These are phyloP conservation scores for Zeugodacus cucurbitae DNA, from an alignment of 1,140 invertebrate species.

Conservation along the genomic window DNA sequence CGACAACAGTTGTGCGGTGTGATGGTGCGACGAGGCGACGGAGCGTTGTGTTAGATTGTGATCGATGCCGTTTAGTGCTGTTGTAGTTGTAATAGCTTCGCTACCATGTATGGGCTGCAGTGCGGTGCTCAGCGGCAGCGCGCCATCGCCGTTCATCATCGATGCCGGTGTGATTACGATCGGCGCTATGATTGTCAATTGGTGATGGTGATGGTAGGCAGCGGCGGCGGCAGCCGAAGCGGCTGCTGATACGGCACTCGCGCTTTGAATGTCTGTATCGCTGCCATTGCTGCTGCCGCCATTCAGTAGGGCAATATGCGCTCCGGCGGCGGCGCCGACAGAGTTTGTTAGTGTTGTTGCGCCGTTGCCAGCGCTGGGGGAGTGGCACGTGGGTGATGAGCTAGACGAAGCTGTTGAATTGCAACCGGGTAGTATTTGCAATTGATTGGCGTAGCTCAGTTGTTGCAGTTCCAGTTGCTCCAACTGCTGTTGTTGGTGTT, in stretches of 20 bases:
- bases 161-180: conserved; percentile 44
- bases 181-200: conserved; percentile 56
- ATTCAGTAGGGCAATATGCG: conserved; percentile 43
- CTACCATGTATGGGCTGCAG: conserved; percentile 48
- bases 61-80: neutral
- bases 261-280: neutral
- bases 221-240: conserved; percentile 13
- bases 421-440: conserved; percentile 45
- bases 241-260: neutral
- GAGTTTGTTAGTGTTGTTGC: conserved; percentile 51
- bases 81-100: conserved; percentile 16
- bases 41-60: conserved; percentile 66
- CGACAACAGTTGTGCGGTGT: conserved; percentile 56
- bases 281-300: conserved; percentile 23
- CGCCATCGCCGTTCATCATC: conserved; percentile 22
- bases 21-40: conserved; percentile 61
- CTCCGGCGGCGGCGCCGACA: neutral
- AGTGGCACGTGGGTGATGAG: conserved; percentile 50
- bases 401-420: conserved; percentile 50
- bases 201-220: conserved; percentile 48
- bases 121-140: conserved; percentile 57
- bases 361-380: conserved; percentile 49
- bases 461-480: conserved; percentile 51
- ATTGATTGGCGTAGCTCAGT: conserved; percentile 42
- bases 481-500: conserved; percentile 47